phyloP scores from a whole-genome alignment of 2,888 invertebrate genomes.

The Cepaea hortensis region DNA sequence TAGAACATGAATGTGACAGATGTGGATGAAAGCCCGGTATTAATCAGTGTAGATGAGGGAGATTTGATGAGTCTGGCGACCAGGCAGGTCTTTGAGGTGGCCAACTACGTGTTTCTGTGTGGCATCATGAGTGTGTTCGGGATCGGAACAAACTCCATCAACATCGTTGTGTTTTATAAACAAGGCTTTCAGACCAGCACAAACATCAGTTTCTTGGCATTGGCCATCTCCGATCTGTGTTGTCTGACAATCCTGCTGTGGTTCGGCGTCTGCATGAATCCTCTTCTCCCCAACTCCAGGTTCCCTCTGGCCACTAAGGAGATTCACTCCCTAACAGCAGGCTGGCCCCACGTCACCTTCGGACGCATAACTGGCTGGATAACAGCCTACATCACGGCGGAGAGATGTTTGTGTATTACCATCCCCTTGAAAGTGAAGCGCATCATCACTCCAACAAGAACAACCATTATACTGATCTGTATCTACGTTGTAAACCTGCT shows the following conservation, averaged over 20 bases:
- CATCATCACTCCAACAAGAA: slow-evolving; percentile 14
- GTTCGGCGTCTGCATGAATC: slow-evolving; percentile 25
- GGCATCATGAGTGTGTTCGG: slow-evolving; percentile 14
- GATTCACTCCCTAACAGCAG: slow-evolving; percentile 6
- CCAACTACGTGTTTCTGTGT: slow-evolving; percentile 19
- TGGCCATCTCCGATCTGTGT: slow-evolving; percentile 25
- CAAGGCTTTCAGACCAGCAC: slow-evolving; percentile 22
- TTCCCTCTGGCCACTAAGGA: background rate
- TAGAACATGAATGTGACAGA: background rate
- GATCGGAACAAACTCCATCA: background rate
- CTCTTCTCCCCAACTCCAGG: background rate
- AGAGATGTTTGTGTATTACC: slow-evolving; percentile 29
- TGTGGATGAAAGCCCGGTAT: no score
- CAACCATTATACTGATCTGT: background rate
- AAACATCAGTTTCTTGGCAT: slow-evolving; percentile 13
- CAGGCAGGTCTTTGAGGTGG: slow-evolving; percentile 1
- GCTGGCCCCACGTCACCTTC: slow-evolving; percentile 10
- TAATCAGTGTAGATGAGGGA: background rate
- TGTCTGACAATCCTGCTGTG: slow-evolving; percentile 13
- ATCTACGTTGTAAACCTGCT: background rate
- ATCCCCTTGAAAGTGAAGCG: slow-evolving; percentile 11
- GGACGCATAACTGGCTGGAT: slow-evolving; percentile 25
- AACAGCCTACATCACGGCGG: slow-evolving; percentile 34
- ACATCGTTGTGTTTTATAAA: slow-evolving; percentile 22
- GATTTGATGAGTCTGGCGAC: background rate